Evolutionary conservation across 2,113 vertebrate species (phyloP).

Genomic region (Clarias magur): DNA sequence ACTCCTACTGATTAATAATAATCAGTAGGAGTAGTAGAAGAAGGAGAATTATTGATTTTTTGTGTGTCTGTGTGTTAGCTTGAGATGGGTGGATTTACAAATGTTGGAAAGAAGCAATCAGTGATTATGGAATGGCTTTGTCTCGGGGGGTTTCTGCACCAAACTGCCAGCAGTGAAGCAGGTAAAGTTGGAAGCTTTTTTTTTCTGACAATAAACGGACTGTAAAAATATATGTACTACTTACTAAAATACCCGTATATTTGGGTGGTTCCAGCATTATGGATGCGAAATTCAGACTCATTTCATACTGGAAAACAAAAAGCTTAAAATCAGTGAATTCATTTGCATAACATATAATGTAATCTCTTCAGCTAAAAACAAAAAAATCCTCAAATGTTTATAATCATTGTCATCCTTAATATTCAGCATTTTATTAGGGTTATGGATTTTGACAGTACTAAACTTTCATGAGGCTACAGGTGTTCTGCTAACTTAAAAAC

Average conservation of each 20-base stretch:
- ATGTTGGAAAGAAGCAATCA: slow-evolving; percentile 56
- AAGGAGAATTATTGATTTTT: background rate
- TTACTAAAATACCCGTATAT: background rate
- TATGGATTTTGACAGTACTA: too few relatives aligned
- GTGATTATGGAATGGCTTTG: slow-evolving; percentile 86
- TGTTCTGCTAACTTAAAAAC: too few relatives aligned
- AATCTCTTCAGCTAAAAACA: too few relatives aligned
- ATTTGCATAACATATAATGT: too few relatives aligned
- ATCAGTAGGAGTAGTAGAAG: background rate
- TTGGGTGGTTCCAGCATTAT: background rate
- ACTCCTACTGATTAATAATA: background rate
- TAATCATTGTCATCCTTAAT: too few relatives aligned
- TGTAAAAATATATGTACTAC: background rate
- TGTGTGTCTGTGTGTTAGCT: slow-evolving; percentile 20
- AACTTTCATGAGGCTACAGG: too few relatives aligned
- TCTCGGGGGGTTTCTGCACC: slow-evolving; percentile 61
- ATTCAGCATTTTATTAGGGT: too few relatives aligned
- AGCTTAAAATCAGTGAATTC: too few relatives aligned
- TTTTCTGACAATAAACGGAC: background rate
- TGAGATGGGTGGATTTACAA: slow-evolving; percentile 65
- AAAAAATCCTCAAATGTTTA: too few relatives aligned
- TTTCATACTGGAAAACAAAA: too few relatives aligned
- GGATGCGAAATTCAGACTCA: too few relatives aligned
- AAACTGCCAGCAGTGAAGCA: slow-evolving; percentile 55
- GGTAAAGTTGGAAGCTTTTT: slow-evolving; percentile 63